These are phyloP conservation scores for Toxostoma redivivum DNA, from an alignment of 2,113 vertebrate species.

Conservation along the genomic window DNA sequence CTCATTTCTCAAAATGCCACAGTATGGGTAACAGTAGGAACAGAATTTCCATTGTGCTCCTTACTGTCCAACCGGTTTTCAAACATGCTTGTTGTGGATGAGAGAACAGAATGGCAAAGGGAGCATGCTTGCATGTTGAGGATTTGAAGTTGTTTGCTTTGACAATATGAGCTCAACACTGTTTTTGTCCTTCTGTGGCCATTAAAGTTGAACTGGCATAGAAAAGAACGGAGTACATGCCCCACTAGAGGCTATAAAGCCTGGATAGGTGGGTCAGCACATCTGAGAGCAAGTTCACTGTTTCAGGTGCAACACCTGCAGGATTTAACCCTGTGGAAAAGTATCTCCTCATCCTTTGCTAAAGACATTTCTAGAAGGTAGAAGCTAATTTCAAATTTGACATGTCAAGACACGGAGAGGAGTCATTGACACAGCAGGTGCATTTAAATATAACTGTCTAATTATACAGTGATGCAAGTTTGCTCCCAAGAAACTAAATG, in stretches of 20 bases:
- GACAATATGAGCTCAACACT: background rate
- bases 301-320: background rate
- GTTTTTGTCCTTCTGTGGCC: background rate
- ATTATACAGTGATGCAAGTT: slow-evolving; percentile 47
- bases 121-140: background rate
- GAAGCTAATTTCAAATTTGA: slow-evolving; percentile 42
- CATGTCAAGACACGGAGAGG: background rate
- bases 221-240: background rate
- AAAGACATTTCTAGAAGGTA: background rate
- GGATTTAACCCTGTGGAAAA: background rate
- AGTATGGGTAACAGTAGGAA: slow-evolving; percentile 44
- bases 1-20: slow-evolving; percentile 76
- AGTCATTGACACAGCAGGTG: slow-evolving; percentile 52
- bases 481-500: slow-evolving; percentile 57
- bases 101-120: background rate
- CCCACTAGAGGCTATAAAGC: background rate
- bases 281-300: background rate
- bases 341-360: background rate
- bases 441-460: slow-evolving; percentile 57
- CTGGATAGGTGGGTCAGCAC: background rate
- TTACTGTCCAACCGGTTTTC: background rate
- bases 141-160: background rate
- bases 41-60: background rate
- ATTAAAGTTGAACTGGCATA: background rate
- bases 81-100: background rate